phyloP scores from a whole-genome alignment of 2,113 vertebrate species.

The Macroglossus sobrinus region DNA sequence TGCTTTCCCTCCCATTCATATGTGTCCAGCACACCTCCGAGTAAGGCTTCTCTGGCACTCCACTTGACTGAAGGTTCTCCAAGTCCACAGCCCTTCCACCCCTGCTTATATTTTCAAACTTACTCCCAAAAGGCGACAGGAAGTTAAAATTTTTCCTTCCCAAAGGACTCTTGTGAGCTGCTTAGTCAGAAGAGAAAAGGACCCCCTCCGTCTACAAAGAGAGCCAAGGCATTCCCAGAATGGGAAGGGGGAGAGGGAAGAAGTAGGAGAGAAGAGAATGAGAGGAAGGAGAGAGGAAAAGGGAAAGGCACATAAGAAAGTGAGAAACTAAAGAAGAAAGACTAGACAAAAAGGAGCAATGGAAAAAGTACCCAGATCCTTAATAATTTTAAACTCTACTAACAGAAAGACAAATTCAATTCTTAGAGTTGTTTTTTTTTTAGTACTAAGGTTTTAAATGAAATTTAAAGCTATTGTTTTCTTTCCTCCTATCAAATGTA shows the following conservation, averaged over 20 bases:
- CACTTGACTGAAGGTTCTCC: rapidly evolving
- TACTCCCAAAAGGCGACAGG: conserved; percentile 3
- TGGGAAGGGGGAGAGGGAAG: neutral
- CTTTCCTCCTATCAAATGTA: conserved; percentile 72
- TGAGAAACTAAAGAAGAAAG: neutral
- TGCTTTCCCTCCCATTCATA: neutral
- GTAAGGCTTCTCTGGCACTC: neutral
- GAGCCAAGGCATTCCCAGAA: neutral
- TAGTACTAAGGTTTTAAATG: conserved; percentile 47
- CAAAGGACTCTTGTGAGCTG: neutral
- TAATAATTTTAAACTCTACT: conserved; percentile 37
- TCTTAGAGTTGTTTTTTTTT: neutral
- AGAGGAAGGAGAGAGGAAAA: neutral
- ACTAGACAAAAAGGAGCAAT: neutral
- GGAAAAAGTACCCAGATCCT: neutral
- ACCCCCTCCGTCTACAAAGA: neutral
- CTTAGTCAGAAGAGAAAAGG: neutral
- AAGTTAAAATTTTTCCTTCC: conserved; percentile 11
- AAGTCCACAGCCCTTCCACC: neutral
- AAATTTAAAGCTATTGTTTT: conserved; percentile 69
- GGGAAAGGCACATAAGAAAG: neutral
- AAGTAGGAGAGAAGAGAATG: neutral
- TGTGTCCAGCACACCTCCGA: neutral
- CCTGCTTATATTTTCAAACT: neutral
- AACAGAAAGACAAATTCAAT: conserved; percentile 42